Evolutionary conservation across 2,888 invertebrate genomes (phyloP).

Genomic region (Spodoptera picta): DNA sequence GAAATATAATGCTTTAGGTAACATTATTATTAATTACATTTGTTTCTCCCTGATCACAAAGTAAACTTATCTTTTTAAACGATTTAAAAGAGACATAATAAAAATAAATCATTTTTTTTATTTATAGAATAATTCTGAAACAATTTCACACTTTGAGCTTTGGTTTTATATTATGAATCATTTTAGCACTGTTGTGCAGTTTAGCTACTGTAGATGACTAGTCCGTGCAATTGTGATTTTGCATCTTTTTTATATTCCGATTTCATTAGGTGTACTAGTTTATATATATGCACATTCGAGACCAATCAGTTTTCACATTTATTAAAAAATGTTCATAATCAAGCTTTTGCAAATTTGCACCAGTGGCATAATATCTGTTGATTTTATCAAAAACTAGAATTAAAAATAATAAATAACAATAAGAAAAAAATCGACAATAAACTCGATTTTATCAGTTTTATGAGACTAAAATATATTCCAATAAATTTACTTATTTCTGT

Average conservation of each 20-base stretch:
- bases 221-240: slow-evolving; percentile 46
- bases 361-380: too few relatives aligned
- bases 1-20: slow-evolving; percentile 25
- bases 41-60: slow-evolving; percentile 12
- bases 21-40: slow-evolving; percentile 27
- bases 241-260: slow-evolving; percentile 2
- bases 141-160: slow-evolving; percentile 60
- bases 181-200: slow-evolving; percentile 24
- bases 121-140: slow-evolving; percentile 42
- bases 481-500: slow-evolving; percentile 48
- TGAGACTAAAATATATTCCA: slow-evolving; percentile 30
- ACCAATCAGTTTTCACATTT: slow-evolving; percentile 1
- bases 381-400: too few relatives aligned
- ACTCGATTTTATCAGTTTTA: slow-evolving; percentile 10
- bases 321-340: too few relatives aligned
- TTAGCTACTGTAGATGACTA: slow-evolving; percentile 48
- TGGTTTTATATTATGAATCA: slow-evolving; percentile 56
- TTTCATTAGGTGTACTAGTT: too few relatives aligned
- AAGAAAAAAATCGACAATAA: slow-evolving; percentile 8
- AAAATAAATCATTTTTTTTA: slow-evolving; percentile 30
- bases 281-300: slow-evolving; percentile 5
- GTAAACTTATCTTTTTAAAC: slow-evolving; percentile 28
- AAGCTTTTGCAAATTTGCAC: too few relatives aligned
- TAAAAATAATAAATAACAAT: slow-evolving; percentile 10
- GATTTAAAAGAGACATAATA: slow-evolving; percentile 14